These are phyloP conservation scores for Caenorhabditis macrosperma DNA, from an alignment of 2,888 invertebrate species.

Conservation along the genomic window DNA sequence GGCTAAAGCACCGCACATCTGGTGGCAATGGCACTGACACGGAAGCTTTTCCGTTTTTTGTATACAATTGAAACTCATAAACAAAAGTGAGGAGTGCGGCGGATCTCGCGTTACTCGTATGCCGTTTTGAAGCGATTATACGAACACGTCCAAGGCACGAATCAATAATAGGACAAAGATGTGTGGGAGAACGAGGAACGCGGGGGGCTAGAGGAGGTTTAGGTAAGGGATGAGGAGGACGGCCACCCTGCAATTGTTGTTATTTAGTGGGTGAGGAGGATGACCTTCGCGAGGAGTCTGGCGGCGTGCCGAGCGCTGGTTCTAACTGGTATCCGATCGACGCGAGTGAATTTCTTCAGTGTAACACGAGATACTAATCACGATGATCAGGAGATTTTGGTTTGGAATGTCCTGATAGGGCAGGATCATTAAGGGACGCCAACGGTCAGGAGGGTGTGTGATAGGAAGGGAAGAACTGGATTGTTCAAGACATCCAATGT, in stretches of 20 bases:
- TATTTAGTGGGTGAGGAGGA: conserved; percentile 37
- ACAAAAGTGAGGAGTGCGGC: conserved; percentile 26
- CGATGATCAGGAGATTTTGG: conserved; percentile 40
- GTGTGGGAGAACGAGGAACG: conserved; percentile 9
- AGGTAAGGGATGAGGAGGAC: conserved; percentile 41
- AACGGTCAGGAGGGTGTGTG: conserved; percentile 10
- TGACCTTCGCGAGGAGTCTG: conserved; percentile 53
- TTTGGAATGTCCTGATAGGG: conserved; percentile 31
- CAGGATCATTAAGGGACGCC: conserved; percentile 31
- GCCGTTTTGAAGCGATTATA: neutral
- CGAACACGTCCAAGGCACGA: conserved; percentile 36
- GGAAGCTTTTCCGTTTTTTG: conserved; percentile 24
- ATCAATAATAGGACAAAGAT: conserved; percentile 42
- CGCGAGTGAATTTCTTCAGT: conserved; percentile 5
- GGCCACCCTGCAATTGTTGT: conserved; percentile 39
- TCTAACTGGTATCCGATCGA: conserved; percentile 44
- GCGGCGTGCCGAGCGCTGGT: conserved; percentile 32
- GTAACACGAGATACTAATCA: conserved; percentile 33
- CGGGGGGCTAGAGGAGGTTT: conserved; percentile 21
- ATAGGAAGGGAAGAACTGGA: conserved; percentile 4
- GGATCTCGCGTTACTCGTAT: neutral
- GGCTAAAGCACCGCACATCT: conserved; percentile 4
- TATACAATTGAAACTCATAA: conserved; percentile 40
- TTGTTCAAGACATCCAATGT: neutral
- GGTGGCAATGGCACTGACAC: neutral